A percentile compares a stretch with the other conserved stretches of the same genome.
Conservation (phyloP, 1,140 invertebrate species). For the Macrobrachium nipponense region DNA sequence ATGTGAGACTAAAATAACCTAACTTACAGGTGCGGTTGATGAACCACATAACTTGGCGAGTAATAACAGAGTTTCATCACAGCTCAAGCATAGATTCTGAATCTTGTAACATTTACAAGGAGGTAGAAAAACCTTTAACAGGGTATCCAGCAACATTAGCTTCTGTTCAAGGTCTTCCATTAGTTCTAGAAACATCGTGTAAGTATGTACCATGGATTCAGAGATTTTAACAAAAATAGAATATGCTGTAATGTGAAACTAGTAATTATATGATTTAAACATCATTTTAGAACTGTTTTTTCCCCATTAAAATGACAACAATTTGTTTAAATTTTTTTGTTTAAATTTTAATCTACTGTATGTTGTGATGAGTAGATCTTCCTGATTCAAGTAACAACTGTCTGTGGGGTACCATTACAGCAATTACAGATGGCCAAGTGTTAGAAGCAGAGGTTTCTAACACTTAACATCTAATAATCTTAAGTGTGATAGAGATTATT, state of each 20-base stretch:
- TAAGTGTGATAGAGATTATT: too few relatives aligned
- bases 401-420: too few relatives aligned
- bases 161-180: slow-evolving; percentile 35
- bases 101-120: slow-evolving; percentile 21
- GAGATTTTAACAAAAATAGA: too few relatives aligned
- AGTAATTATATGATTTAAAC: too few relatives aligned
- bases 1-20: neutral
- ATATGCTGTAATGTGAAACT: too few relatives aligned
- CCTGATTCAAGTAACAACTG: too few relatives aligned
- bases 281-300: neutral
- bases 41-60: slow-evolving; percentile 70
- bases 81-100: slow-evolving; percentile 52
- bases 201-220: slow-evolving; percentile 10
- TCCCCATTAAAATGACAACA: neutral
- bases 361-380: too few relatives aligned
- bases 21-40: slow-evolving; percentile 66
- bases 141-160: slow-evolving; percentile 50
- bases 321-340: too few relatives aligned
- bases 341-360: too few relatives aligned
- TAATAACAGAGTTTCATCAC: slow-evolving; percentile 66
- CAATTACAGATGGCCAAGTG: too few relatives aligned
- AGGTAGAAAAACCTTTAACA: slow-evolving; percentile 23
- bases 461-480: too few relatives aligned
- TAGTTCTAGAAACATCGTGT: slow-evolving; percentile 33
- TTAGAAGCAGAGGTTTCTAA: too few relatives aligned